phyloP scores from a whole-genome alignment of 1,140 invertebrate genomes.

The Wasmannia auropunctata region DNA sequence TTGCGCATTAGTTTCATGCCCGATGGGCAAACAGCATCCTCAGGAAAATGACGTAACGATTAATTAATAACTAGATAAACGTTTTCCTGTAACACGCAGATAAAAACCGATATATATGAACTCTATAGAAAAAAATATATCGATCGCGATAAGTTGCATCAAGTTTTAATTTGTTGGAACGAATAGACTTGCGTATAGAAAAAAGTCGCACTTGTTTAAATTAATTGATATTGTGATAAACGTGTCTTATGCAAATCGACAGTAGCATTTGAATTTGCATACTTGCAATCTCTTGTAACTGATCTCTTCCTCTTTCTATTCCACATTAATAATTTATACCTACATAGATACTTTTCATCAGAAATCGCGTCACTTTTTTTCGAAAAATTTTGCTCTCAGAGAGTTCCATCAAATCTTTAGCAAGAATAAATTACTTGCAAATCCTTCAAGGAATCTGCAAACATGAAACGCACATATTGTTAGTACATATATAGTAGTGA shows the following conservation, averaged over 20 bases:
- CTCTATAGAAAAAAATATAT: background rate
- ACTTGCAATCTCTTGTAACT: background rate
- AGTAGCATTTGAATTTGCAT: background rate
- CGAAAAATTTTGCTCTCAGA: background rate
- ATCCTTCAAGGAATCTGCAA: background rate
- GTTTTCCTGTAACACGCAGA: background rate
- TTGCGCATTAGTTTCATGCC: background rate
- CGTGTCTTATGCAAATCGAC: background rate
- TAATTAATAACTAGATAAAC: constrained; percentile 1
- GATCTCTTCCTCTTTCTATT: background rate
- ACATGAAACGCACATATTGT: background rate
- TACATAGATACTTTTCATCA: too few species aligned
- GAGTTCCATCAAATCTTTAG: background rate
- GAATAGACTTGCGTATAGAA: background rate
- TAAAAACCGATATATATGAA: background rate
- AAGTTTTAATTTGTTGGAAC: background rate
- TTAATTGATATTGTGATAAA: background rate
- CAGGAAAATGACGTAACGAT: background rate
- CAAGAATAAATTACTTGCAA: background rate
- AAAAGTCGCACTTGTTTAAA: constrained; percentile 6
- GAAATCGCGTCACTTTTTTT: background rate
- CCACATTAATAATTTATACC: background rate
- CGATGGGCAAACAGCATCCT: constrained; percentile 6
- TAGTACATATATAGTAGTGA: background rate
- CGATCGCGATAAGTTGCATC: background rate